Percentiles rank a stretch among this genome's conserved stretches.
Evolutionary conservation across 2,797 vertebrate genomes (phyloP).

Genomic region (Typhlichthys subterraneus): DNA sequence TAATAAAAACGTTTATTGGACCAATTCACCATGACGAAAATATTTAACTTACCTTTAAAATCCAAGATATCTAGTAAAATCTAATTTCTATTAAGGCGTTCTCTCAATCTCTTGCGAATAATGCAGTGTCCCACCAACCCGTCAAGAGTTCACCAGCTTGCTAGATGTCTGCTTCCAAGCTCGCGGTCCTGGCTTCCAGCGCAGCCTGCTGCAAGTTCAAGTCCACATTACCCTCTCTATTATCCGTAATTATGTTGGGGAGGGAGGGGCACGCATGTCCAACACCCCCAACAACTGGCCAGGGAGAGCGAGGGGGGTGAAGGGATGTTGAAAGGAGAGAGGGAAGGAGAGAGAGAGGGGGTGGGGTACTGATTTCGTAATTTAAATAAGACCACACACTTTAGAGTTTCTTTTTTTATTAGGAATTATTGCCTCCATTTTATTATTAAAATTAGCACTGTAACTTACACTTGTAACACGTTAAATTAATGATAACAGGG

Average conservation of each 20-base stretch:
- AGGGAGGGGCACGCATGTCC: slow-evolving; percentile 81
- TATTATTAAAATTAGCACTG: background rate
- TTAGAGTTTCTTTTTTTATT: background rate
- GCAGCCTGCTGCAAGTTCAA: slow-evolving; percentile 86
- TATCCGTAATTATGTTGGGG: slow-evolving; percentile 78
- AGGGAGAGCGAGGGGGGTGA: background rate
- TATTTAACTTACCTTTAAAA: slow-evolving; percentile 28
- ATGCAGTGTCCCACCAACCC: slow-evolving; percentile 3
- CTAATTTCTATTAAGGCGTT: background rate
- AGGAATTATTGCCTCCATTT: background rate
- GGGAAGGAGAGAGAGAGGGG: background rate
- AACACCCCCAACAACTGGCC: slow-evolving; percentile 29
- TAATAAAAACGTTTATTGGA: too few relatives aligned
- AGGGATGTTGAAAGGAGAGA: background rate
- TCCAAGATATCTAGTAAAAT: slow-evolving; percentile 2
- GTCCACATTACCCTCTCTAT: slow-evolving; percentile 85
- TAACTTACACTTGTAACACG: background rate
- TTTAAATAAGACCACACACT: background rate
- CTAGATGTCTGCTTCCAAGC: slow-evolving; percentile 41
- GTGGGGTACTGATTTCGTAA: background rate
- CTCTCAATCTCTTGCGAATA: background rate
- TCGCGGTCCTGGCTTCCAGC: slow-evolving; percentile 65
- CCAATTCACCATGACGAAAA: background rate
- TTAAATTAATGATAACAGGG: background rate
- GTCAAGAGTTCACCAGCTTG: background rate